Evolutionary conservation across 2,888 invertebrate genomes (phyloP).

Genomic region (Trichogramma dendrolimi): DNA sequence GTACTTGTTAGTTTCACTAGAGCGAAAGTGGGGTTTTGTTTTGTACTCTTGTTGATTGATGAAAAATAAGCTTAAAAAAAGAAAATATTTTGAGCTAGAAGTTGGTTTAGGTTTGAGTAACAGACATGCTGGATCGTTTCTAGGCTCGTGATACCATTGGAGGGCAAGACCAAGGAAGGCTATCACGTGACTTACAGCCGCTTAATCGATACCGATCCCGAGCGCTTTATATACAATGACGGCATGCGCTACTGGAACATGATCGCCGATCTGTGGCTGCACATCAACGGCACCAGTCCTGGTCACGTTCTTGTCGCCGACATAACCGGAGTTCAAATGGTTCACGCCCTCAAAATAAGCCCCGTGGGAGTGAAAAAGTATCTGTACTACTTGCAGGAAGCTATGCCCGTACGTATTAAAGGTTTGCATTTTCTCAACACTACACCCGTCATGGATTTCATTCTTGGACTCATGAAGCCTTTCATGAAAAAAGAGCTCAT

Average conservation of each 20-base stretch:
- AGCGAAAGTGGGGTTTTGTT: no score
- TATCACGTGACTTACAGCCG: conserved; percentile 56
- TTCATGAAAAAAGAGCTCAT: conserved; percentile 66
- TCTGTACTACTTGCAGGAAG: conserved; percentile 67
- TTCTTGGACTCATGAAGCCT: conserved; percentile 65
- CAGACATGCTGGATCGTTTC: no score
- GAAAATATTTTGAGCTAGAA: no score
- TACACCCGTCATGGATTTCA: conserved; percentile 64
- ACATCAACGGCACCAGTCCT: conserved; percentile 56
- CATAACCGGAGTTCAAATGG: conserved; percentile 58
- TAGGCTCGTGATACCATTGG: conserved; percentile 44
- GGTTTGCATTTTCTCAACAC: conserved; percentile 68
- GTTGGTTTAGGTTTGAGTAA: no score
- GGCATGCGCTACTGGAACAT: conserved; percentile 56
- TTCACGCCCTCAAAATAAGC: conserved; percentile 62
- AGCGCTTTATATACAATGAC: conserved; percentile 57
- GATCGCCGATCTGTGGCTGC: conserved; percentile 58
- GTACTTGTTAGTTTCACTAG: no score
- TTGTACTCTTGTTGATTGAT: no score
- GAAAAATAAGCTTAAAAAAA: no score
- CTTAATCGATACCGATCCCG: conserved; percentile 58
- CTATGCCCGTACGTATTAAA: conserved; percentile 63
- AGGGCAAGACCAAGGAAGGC: conserved; percentile 56
- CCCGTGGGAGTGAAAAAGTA: conserved; percentile 63
- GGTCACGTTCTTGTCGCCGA: conserved; percentile 63